Conservation (phyloP, 1,140 invertebrate genomes). For the Trachymyrmex septentrionalis region DNA sequence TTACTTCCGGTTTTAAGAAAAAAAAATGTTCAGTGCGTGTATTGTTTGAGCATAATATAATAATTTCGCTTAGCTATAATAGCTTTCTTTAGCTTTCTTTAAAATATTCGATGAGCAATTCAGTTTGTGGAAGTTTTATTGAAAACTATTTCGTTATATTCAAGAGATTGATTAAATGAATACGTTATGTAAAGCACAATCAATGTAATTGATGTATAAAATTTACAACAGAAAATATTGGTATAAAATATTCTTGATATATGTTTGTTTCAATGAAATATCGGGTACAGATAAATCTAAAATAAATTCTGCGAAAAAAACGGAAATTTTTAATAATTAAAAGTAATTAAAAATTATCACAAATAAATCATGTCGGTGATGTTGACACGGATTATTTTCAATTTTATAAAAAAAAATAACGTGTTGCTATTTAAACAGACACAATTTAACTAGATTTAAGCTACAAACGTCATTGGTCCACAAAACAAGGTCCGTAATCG, state of each 20-base stretch:
- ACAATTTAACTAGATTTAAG: slow-evolving; percentile 28
- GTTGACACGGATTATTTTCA: background rate
- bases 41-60: no score
- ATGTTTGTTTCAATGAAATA: background rate
- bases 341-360: background rate
- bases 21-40: no score
- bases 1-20: no score
- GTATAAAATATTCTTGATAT: background rate
- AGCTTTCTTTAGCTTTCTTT: background rate
- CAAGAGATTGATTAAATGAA: background rate
- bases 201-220: background rate
- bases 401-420: background rate
- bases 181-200: background rate
- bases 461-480: slow-evolving; percentile 4
- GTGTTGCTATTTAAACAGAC: background rate
- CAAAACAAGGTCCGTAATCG: slow-evolving; percentile 54
- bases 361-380: background rate
- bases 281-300: background rate
- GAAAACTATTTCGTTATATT: slow-evolving; percentile 11
- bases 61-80: no score
- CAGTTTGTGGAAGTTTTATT: background rate
- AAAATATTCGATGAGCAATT: background rate
- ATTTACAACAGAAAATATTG: background rate
- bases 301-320: background rate
- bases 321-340: background rate